These are phyloP conservation scores for Eidolon helvum DNA, from an alignment of 2,113 vertebrate species.

Conservation along the genomic window DNA sequence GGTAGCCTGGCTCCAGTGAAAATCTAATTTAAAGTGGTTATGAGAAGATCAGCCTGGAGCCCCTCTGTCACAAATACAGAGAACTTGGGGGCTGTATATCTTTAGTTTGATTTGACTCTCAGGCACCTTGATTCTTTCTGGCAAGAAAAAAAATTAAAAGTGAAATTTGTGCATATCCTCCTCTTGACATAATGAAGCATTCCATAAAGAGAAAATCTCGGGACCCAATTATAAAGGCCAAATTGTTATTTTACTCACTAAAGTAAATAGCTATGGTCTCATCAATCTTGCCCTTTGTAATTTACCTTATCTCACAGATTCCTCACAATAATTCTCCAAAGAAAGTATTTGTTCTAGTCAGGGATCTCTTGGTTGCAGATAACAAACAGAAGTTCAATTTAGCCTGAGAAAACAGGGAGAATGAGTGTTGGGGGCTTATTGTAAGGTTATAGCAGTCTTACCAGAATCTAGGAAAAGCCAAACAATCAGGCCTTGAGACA, in stretches of 20 bases:
- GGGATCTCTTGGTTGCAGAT: constrained; percentile 24
- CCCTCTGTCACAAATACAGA: background rate
- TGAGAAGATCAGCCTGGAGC: constrained; percentile 7
- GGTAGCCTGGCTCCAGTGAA: constrained; percentile 1
- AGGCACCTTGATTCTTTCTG: background rate
- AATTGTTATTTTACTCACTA: constrained; percentile 66
- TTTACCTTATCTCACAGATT: constrained; percentile 68
- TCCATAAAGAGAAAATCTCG: constrained; percentile 47
- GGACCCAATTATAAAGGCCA: constrained; percentile 66
- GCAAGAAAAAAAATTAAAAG: background rate
- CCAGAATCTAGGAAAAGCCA: background rate
- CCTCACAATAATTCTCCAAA: constrained; percentile 16
- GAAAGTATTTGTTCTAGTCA: constrained; percentile 31
- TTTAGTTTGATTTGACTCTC: background rate
- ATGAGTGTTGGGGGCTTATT: background rate
- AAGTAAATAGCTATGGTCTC: constrained; percentile 59
- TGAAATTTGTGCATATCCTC: constrained; percentile 30
- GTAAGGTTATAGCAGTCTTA: background rate
- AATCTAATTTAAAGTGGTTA: constrained; percentile 26
- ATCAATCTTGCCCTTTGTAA: constrained; percentile 58
- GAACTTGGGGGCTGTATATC: background rate
- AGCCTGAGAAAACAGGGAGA: background rate
- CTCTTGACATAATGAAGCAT: constrained; percentile 54
- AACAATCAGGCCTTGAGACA: background rate
- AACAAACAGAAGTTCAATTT: constrained; percentile 13